Evolutionary conservation across 2,888 invertebrate genomes (phyloP), one percentile per base, ranked within the genome.

Genomic region (Quadroppia sp.): DNA sequence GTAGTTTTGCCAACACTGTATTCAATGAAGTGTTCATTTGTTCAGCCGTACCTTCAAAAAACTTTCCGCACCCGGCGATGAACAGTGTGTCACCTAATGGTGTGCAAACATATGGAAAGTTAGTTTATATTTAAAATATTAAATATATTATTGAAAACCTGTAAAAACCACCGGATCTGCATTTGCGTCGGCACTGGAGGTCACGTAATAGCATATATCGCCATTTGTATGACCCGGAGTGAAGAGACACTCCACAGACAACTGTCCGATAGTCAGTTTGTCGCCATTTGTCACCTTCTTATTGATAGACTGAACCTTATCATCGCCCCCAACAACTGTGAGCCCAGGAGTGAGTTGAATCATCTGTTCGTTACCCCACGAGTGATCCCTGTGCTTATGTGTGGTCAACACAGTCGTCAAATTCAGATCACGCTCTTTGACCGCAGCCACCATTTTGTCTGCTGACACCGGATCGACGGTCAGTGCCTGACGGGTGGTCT

Each of bases 221-320:
- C 96, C 97, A 1, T 87, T 85, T 0, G 99, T 99, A 80, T 99
- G 99, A 81, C 98, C 99, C 0, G 99, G 99, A 1, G 99, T 99
- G 78, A 87, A 89, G 42, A 97, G 83, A 81, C 95, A 96, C 28
- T 71, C 73, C 17, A 78, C 73, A 25, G 71, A 23, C 9, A 79
- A 28, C 13, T 36, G 32, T 28, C 79, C 79, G 11, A 78, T 36
- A 64, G 87, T 87, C 48, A 96, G 87, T 70, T 84, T 83, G 77
- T 90, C 89, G 7, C 90, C 89, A 80, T 96, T 89, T 4, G 73
- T 77, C 2, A 96, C 90, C 83, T 88, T 88, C 28, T 88, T 83
- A 1, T 89, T 94, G 17, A 97, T 81, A 0, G 88, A 91, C 6
- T 87, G 89, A 76, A 97, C 91, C 71, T 95, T 86, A 20, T 82